Conservation (phyloP, 2,113 vertebrate species). For the Picathartes gymnocephalus region DNA sequence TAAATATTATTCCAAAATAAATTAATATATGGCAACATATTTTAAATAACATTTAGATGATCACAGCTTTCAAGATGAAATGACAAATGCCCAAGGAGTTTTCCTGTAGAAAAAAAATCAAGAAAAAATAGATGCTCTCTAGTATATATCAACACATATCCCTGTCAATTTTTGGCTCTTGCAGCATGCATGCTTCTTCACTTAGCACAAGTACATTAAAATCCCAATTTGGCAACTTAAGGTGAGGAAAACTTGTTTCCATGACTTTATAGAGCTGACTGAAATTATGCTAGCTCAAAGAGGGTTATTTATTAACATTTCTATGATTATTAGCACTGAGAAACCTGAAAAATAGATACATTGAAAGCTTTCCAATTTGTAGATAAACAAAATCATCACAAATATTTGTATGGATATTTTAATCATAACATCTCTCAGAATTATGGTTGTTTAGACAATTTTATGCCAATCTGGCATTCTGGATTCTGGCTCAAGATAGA, state of each 20-base stretch:
- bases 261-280: background rate
- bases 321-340: background rate
- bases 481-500: background rate
- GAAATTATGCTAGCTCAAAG: background rate
- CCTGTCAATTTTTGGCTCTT: background rate
- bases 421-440: background rate
- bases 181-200: background rate
- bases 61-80: background rate
- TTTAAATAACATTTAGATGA: background rate
- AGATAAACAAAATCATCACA: background rate
- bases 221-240: background rate
- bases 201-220: background rate
- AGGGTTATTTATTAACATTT: background rate
- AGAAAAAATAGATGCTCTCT: background rate
- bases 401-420: background rate
- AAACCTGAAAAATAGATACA: background rate
- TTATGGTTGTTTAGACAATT: background rate
- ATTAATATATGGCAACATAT: background rate
- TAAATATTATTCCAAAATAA: background rate
- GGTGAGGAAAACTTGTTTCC: background rate
- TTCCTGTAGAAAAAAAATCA: background rate
- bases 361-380: background rate
- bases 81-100: background rate
- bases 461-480: background rate
- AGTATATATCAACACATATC: background rate